Conservation (phyloP, 1,140 invertebrate species). For the Lordiphosa mommai region DNA sequence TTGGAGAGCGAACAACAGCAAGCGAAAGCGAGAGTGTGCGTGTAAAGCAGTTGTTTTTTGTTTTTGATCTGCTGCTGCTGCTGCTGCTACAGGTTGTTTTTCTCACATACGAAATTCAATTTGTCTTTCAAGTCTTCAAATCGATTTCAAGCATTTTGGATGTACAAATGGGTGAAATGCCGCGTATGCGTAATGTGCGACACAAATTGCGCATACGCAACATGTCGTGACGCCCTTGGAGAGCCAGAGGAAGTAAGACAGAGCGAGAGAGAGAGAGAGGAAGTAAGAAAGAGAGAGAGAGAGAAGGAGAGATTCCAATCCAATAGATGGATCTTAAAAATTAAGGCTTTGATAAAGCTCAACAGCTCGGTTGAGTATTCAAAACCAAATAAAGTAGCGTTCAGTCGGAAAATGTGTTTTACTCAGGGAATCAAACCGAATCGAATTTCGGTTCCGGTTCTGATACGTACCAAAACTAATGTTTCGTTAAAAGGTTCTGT, state of each 20-base stretch:
- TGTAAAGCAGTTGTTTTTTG: conserved; percentile 26
- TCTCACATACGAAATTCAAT: conserved; percentile 6
- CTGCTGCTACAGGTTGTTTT: background rate
- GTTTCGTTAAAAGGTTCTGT: too few species aligned
- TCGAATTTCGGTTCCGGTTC: too few species aligned
- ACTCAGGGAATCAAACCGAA: too few species aligned
- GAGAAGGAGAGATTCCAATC: background rate
- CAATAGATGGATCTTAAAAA: too few species aligned
- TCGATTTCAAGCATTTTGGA: too few species aligned
- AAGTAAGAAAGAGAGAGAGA: background rate
- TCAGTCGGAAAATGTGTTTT: too few species aligned
- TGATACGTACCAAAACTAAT: too few species aligned
- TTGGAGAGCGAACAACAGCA: background rate
- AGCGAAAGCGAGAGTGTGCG: conserved; percentile 46
- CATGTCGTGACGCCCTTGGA: background rate
- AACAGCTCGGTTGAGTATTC: too few species aligned
- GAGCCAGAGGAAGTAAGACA: too few species aligned
- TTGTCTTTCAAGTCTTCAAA: conserved; percentile 6
- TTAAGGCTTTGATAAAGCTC: too few species aligned
- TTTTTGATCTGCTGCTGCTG: background rate
- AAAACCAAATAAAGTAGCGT: too few species aligned
- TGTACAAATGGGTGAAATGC: too few species aligned
- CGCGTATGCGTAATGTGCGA: conserved; percentile 41
- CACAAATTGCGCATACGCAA: conserved; percentile 41
- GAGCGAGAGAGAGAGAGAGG: background rate